Conservation (phyloP, 2,888 invertebrate genomes). For the Drosophila parthenogenetica region DNA sequence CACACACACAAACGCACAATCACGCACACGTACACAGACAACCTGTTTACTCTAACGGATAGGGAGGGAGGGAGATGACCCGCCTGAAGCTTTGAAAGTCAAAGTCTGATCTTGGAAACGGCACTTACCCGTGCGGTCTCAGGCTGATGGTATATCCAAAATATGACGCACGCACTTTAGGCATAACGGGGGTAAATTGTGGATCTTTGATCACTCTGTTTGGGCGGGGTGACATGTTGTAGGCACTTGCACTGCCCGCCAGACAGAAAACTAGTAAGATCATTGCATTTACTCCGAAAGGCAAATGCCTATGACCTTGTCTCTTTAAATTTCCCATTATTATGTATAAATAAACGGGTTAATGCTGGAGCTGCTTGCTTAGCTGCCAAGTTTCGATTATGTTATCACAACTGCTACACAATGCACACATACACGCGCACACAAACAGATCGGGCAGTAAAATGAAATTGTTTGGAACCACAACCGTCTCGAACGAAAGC, state of each 20-base stretch:
- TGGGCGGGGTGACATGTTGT: constrained; percentile 84
- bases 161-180: constrained; percentile 83
- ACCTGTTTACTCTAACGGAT: constrained; percentile 63
- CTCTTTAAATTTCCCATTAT: constrained; percentile 12
- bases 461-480: background rate
- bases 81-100: constrained; percentile 23
- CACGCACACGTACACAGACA: constrained; percentile 13
- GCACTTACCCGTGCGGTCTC: constrained; percentile 82
- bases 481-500: constrained; percentile 43
- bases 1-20: background rate
- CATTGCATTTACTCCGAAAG: background rate
- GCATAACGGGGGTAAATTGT: constrained; percentile 70
- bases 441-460: constrained; percentile 1
- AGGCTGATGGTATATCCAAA: constrained; percentile 83
- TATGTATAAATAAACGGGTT: constrained; percentile 33
- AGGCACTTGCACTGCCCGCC: constrained; percentile 51
- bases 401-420: constrained; percentile 52
- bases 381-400: constrained; percentile 27
- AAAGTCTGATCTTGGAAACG: constrained; percentile 37
- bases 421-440: constrained; percentile 10
- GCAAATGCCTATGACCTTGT: constrained; percentile 36
- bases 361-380: constrained; percentile 9
- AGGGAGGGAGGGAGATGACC: constrained; percentile 22
- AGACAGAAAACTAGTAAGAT: constrained; percentile 31
- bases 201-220: constrained; percentile 83